These are phyloP conservation scores for Amphilophus citrinellus DNA, from an alignment of 2,113 vertebrate genomes.

Conservation along the genomic window DNA sequence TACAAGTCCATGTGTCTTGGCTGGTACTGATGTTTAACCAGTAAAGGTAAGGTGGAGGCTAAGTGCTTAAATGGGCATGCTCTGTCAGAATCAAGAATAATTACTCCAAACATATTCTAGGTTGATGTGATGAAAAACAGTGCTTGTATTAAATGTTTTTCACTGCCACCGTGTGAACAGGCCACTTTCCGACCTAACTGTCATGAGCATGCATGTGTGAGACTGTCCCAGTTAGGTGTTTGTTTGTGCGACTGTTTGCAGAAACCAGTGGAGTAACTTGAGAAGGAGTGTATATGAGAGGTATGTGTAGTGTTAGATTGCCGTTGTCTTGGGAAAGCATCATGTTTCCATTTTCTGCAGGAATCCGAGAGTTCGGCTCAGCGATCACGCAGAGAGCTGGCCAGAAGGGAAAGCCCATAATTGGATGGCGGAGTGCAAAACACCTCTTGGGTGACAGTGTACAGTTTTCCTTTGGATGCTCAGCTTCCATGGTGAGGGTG, in stretches of 20 bases:
- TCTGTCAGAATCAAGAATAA: constrained; percentile 42
- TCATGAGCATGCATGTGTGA: background rate
- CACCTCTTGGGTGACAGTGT: constrained; percentile 60
- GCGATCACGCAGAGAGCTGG: constrained; percentile 38
- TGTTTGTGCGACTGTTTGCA: constrained; percentile 25
- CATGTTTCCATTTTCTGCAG: constrained; percentile 54
- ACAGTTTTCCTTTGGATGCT: constrained; percentile 45
- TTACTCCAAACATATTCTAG: constrained; percentile 41
- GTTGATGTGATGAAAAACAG: constrained; percentile 46
- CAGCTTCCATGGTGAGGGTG: constrained; percentile 23
- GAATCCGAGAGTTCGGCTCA: constrained; percentile 51
- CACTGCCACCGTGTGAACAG: constrained; percentile 32
- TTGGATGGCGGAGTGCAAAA: constrained; percentile 48
- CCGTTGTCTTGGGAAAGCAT: constrained; percentile 63
- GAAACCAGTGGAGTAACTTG: constrained; percentile 58
- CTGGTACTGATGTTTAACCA: constrained; percentile 24
- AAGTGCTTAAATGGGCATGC: constrained; percentile 34
- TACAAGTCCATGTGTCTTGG: background rate
- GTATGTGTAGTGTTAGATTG: constrained; percentile 65
- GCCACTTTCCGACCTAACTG: constrained; percentile 42
- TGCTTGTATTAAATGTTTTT: constrained; percentile 25
- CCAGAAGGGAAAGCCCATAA: constrained; percentile 52
- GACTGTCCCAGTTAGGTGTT: constrained; percentile 23
- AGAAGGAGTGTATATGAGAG: constrained; percentile 51
- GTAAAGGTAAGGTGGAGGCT: constrained; percentile 30